A percentile compares a stretch with the other conserved stretches of the same genome.
phyloP scores from a whole-genome alignment of 92 coral and sea anemone species.

The Diadumene lineata region DNA sequence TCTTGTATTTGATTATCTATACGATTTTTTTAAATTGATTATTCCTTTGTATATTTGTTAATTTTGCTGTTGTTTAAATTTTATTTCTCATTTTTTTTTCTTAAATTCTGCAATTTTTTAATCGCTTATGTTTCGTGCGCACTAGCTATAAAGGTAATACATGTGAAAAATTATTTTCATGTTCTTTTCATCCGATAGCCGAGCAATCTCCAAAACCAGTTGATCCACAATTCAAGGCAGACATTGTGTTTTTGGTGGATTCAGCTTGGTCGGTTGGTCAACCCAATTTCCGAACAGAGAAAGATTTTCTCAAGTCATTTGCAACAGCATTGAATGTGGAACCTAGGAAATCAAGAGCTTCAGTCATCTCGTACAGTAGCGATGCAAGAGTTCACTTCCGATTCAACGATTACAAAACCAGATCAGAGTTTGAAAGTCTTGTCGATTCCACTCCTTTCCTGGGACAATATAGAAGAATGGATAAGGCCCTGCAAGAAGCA shows the following conservation, averaged over 20 bases:
- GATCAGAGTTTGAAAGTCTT: conserved; percentile 22
- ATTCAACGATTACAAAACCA: conserved; percentile 43
- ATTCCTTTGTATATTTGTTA: too few relatives aligned
- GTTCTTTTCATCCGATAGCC: too few relatives aligned
- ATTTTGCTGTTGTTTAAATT: too few relatives aligned
- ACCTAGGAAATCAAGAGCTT: conserved; percentile 64
- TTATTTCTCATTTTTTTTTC: too few relatives aligned
- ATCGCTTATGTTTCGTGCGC: too few relatives aligned
- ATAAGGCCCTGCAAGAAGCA: conserved; percentile 57
- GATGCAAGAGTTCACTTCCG: conserved; percentile 29
- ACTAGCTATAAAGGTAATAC: too few relatives aligned
- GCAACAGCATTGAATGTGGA: conserved; percentile 58
- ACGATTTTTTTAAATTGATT: too few relatives aligned
- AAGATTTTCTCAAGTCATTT: conserved; percentile 65
- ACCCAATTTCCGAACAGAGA: conserved; percentile 50
- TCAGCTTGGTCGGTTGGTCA: conserved; percentile 54
- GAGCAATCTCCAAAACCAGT: conserved; percentile 8
- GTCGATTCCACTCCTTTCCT: conserved; percentile 46
- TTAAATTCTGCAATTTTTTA: too few relatives aligned
- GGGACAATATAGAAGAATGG: conserved; percentile 54
- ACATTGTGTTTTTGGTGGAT: conserved; percentile 59
- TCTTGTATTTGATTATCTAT: too few relatives aligned
- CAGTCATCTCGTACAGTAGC: conserved; percentile 65
- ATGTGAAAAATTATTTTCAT: too few relatives aligned
- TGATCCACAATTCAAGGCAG: conserved; percentile 28